Evolutionary conservation across 2,797 vertebrate species (phyloP).

Genomic region (Xiphorhynchus erythropygius): DNA sequence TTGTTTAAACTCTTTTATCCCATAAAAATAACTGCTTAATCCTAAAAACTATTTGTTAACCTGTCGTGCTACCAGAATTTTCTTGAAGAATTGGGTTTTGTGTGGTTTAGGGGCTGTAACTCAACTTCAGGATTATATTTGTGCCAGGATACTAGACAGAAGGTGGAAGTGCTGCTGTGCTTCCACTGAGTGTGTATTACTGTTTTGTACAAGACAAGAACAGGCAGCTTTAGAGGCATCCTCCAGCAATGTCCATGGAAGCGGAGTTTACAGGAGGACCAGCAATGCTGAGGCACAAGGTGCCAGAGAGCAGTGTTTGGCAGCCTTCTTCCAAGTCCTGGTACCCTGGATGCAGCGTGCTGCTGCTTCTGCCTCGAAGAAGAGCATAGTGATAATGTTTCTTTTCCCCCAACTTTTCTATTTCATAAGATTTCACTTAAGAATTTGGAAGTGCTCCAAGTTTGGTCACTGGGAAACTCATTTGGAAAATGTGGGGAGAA

Average conservation of each 20-base stretch:
- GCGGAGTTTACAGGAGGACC: background rate
- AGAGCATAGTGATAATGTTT: background rate
- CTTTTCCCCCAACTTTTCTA: rapidly evolving
- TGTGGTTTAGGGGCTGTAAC: background rate
- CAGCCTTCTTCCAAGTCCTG: background rate
- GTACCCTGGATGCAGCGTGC: background rate
- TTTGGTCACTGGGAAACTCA: background rate
- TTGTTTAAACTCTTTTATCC: background rate
- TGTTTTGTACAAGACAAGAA: background rate
- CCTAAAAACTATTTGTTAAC: background rate
- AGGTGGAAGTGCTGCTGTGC: background rate
- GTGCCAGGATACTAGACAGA: background rate
- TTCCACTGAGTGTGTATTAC: background rate
- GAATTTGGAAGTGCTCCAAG: background rate
- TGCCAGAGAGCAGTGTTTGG: background rate
- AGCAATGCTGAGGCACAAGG: rapidly evolving
- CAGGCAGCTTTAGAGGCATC: background rate
- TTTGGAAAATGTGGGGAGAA: background rate
- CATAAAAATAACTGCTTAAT: background rate
- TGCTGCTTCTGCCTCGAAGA: background rate
- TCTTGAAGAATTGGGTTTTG: background rate
- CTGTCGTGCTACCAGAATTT: background rate
- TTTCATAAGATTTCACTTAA: background rate
- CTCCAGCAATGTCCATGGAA: background rate
- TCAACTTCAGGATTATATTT: background rate